phyloP scores from a whole-genome alignment of 2,797 vertebrate species.

The Sarcoramphus papa region DNA sequence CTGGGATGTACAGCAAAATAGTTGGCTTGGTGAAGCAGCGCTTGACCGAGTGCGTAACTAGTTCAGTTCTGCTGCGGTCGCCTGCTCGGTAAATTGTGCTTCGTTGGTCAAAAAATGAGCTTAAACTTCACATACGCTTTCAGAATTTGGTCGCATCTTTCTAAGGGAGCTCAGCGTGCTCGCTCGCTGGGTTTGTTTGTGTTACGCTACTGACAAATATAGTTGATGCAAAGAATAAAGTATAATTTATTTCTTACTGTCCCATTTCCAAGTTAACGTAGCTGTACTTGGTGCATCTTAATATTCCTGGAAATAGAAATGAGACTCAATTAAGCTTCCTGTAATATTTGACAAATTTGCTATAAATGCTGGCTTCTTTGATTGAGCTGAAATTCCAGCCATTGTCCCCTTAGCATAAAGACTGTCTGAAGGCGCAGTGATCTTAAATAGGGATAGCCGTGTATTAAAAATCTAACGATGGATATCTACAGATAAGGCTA shows the following conservation, averaged over 20 bases:
- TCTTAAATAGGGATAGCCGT: neutral
- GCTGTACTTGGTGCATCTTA: neutral
- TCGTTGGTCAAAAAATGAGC: neutral
- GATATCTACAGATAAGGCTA: neutral
- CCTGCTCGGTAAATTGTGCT: neutral
- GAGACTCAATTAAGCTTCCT: neutral
- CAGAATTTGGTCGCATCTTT: neutral
- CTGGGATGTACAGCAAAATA: neutral
- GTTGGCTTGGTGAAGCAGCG: neutral
- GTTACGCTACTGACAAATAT: rapidly evolving
- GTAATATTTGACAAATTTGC: neutral
- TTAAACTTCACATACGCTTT: neutral
- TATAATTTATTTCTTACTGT: neutral
- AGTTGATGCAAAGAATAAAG: neutral
- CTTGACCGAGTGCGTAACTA: neutral
- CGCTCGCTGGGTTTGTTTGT: neutral
- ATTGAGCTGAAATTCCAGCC: neutral
- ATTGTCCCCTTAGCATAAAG: neutral
- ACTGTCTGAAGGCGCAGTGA: neutral
- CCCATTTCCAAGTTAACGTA: neutral
- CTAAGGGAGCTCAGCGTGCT: neutral
- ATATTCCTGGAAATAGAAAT: neutral
- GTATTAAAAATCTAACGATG: neutral
- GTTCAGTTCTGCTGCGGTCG: neutral
- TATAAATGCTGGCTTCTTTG: neutral